Evolutionary conservation across 2,888 invertebrate species (phyloP).

Genomic region (Anarsia innoxiella): DNA sequence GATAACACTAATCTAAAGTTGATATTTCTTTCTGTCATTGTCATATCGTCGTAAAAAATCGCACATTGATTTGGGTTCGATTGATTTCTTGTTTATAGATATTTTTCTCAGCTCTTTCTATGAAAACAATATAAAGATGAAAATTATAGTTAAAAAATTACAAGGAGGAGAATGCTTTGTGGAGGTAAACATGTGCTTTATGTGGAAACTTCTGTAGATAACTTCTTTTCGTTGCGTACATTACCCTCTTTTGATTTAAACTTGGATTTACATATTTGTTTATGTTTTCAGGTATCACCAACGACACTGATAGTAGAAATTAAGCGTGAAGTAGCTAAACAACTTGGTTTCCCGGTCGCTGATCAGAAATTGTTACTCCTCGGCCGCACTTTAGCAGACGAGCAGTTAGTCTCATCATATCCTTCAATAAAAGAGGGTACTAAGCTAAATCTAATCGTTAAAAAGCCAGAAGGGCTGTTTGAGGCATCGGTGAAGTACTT

Average conservation of each 20-base stretch:
- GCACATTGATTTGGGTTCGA: too few species aligned
- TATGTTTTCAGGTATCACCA: conserved; percentile 58
- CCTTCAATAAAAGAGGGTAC: conserved; percentile 83
- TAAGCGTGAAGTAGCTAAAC: conserved; percentile 78
- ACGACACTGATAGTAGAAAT: conserved; percentile 78
- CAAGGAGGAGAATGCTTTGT: conserved; percentile 81
- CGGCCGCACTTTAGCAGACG: conserved; percentile 82
- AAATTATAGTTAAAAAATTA: conserved; percentile 82
- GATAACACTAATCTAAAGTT: too few species aligned
- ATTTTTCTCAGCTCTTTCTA: too few species aligned
- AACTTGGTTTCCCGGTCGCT: conserved; percentile 78
- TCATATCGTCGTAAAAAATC: too few species aligned
- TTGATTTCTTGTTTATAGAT: too few species aligned
- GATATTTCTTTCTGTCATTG: too few species aligned
- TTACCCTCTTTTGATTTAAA: not conserved
- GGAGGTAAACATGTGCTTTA: conserved; percentile 64
- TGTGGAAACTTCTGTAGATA: too few species aligned
- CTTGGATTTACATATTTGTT: not conserved
- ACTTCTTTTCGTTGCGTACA: not conserved
- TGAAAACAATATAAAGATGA: conserved; percentile 70
- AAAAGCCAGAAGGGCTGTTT: conserved; percentile 78
- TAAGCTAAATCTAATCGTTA: conserved; percentile 82
- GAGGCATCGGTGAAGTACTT: conserved; percentile 75
- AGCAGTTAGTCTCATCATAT: conserved; percentile 80
- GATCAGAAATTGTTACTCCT: conserved; percentile 83